phyloP scores from a whole-genome alignment of 1,140 invertebrate genomes.

The Euborellia annulipes region DNA sequence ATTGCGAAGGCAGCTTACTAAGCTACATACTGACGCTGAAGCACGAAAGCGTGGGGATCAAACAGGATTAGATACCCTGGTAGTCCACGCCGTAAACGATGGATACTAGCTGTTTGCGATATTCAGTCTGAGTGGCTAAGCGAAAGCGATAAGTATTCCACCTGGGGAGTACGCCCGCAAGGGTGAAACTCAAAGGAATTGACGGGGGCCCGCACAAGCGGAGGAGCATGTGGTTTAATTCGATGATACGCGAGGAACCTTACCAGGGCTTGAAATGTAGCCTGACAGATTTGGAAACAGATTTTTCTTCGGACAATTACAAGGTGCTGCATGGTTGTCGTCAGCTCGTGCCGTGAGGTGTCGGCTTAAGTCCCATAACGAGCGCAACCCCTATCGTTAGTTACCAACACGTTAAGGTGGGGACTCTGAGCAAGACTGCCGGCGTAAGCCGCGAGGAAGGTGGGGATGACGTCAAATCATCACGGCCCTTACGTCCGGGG shows the following conservation, averaged over 20 bases:
- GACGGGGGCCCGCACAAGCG: conserved; percentile 33
- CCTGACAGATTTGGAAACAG: conserved; percentile 2
- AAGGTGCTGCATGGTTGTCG: conserved; percentile 36
- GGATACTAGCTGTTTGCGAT: conserved; percentile 18
- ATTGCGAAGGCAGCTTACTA: conserved; percentile 26
- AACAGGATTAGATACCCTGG: conserved; percentile 34
- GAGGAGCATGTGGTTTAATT: conserved; percentile 37
- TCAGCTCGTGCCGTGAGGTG: conserved; percentile 36
- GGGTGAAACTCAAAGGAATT: conserved; percentile 29
- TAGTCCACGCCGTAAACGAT: conserved; percentile 33
- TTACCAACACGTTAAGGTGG: conserved; percentile 24
- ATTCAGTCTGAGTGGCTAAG: conserved; percentile 19
- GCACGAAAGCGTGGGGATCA: conserved; percentile 29
- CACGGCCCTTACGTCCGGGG: conserved; percentile 33
- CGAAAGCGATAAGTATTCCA: conserved; percentile 30
- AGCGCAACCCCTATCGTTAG: conserved; percentile 30
- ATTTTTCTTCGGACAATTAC: conserved; percentile 8
- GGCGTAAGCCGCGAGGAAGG: conserved; percentile 26
- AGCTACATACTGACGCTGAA: conserved; percentile 24
- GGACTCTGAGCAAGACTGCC: conserved; percentile 29
- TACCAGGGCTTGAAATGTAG: conserved; percentile 26
- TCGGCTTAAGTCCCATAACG: conserved; percentile 36
- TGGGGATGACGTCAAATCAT: conserved; percentile 35
- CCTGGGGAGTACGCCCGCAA: conserved; percentile 33
- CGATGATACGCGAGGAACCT: conserved; percentile 33